Evolutionary conservation across 2,797 vertebrate species (phyloP), one percentile per base, ranked within the genome.

Genomic region (Spinus pinus): DNA sequence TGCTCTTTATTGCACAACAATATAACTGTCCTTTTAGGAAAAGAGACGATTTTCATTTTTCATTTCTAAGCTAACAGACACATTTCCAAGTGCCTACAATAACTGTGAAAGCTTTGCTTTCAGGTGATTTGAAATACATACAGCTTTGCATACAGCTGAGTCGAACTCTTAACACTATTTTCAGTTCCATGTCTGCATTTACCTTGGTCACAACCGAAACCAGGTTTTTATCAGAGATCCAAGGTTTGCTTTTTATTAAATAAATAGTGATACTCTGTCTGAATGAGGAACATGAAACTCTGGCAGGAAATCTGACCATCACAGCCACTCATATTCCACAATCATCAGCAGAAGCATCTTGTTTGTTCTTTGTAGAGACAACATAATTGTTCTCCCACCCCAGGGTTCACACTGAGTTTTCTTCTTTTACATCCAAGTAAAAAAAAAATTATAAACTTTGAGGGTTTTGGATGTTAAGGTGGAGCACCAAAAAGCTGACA

Each of bases 1-100:
- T 98, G 97, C 94, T 97, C 75, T 90, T 97, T 62, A 93, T 97
- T 98, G 96, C 62, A 13, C 90, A 89, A 73, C 82, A 88, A 47
- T 89, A 56, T 74, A 94, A 84, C 88, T 90, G 91, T 94, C 93
- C 93, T 94, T 90, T 87, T 69, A 83, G 85, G 69, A 93, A 92
- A 88, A 96, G 87, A 95, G 86, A n/a, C 39, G 39, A 90, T 97
- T 83, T 97, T 97, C 81, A 92, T 96, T 86, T 91, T 93, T 96
- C 50, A 28, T 92, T 86, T 94, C n/a, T 51, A 88, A 94, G 92
- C 87, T 96, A 91, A 92, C 93, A 95, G 93, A 93, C 89, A 49
- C 64, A 50, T 90, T 83, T 95, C 77, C 72, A 81, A 86, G 70
- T 31, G 86, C 65, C 81, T 66, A 51, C 33, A 51, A 2, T 60